Conservation (phyloP, 2,888 invertebrate genomes). For the Augiades crinisus region DNA sequence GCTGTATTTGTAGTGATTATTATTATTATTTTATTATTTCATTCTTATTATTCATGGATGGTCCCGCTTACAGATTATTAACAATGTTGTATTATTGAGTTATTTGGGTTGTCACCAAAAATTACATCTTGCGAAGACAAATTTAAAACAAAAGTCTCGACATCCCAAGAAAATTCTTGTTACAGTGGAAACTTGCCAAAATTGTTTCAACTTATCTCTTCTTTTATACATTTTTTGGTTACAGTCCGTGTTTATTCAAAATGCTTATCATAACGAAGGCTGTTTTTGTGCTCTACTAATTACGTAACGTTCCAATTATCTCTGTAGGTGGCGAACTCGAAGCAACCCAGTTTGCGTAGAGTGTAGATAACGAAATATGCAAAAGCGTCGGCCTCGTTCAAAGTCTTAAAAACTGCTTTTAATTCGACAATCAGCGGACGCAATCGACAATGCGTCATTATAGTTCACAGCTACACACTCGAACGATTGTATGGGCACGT, state of each 20-base stretch:
- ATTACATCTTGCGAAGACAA: neutral
- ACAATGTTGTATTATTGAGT: no score
- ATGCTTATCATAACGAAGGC: neutral
- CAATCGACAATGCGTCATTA: constrained; percentile 46
- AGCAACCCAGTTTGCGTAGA: neutral
- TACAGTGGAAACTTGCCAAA: neutral
- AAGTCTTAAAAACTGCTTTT: constrained; percentile 36
- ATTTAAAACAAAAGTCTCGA: neutral
- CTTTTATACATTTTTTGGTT: neutral
- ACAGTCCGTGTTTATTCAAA: no score
- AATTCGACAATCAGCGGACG: constrained; percentile 37
- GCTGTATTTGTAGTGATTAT: no score
- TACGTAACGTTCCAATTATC: constrained; percentile 9
- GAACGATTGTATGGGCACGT: constrained; percentile 38
- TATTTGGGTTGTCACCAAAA: no score
- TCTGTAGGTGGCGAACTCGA: neutral
- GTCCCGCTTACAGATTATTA: neutral
- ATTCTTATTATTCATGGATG: neutral
- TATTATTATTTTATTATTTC: no score
- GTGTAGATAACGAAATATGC: constrained; percentile 22
- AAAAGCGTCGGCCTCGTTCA: constrained; percentile 33
- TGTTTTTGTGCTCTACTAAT: neutral
- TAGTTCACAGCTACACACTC: constrained; percentile 43
- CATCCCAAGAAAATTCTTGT: neutral
- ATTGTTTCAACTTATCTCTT: neutral